Conservation (phyloP, 2,113 vertebrate species). For the Galemys pyrenaicus region DNA sequence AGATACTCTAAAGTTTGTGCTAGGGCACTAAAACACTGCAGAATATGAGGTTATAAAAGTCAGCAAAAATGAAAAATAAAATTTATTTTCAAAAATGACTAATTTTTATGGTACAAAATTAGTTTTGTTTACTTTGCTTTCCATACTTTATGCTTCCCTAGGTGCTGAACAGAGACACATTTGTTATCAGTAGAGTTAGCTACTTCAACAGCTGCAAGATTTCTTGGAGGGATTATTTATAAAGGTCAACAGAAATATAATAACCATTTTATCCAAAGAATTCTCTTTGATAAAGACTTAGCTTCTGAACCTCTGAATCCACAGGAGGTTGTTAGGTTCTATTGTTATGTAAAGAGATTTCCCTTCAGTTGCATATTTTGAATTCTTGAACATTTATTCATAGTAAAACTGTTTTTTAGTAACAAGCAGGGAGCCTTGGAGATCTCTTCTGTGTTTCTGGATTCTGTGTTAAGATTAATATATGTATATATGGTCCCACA, state of each 20-base stretch:
- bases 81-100: background rate
- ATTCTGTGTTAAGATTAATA: conserved; percentile 55
- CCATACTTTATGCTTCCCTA: background rate
- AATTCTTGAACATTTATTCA: conserved; percentile 14
- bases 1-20: background rate
- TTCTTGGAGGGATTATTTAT: conserved; percentile 27
- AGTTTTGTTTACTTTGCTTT: background rate
- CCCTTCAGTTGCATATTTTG: conserved; percentile 37
- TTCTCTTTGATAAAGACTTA: conserved; percentile 53
- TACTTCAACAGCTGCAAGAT: conserved; percentile 34
- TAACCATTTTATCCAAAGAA: conserved; percentile 52
- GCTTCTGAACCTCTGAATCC: background rate
- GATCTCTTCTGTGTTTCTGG: conserved; percentile 62
- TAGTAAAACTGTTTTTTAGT: conserved; percentile 35
- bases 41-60: background rate
- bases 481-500: conserved; percentile 63
- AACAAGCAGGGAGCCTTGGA: conserved; percentile 51
- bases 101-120: background rate
- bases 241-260: conserved; percentile 35
- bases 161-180: background rate
- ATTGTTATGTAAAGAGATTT: conserved; percentile 31
- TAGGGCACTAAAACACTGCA: background rate
- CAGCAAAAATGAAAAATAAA: background rate
- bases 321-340: conserved; percentile 9
- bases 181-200: background rate